phyloP scores from a whole-genome alignment of 1,140 invertebrate species.

The Mercenaria mercenaria region DNA sequence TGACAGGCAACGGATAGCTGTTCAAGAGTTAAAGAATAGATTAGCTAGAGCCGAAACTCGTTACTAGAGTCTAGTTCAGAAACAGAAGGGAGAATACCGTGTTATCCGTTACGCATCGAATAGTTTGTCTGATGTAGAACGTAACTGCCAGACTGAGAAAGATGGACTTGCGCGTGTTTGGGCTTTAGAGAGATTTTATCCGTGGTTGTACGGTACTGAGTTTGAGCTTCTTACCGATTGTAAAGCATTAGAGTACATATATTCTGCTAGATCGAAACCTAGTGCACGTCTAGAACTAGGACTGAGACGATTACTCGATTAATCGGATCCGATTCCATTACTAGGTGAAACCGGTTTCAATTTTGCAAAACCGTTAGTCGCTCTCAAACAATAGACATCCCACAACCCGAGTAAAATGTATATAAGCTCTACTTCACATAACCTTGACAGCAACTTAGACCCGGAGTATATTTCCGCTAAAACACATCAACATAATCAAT shows the following conservation, averaged over 20 bases:
- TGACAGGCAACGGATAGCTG: not conserved
- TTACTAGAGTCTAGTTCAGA: slow-evolving; percentile 61
- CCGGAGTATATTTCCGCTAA: no score
- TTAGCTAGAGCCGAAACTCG: slow-evolving; percentile 59
- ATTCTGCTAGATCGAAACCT: not conserved
- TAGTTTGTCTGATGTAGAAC: slow-evolving; percentile 62
- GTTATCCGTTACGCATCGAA: slow-evolving; percentile 68
- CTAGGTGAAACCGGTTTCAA: no score
- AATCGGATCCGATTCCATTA: no score
- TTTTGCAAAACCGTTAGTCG: no score
- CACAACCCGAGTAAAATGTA: no score
- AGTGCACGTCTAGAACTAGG: no score
- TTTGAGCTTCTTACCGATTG: slow-evolving; percentile 79
- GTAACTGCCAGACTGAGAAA: slow-evolving; percentile 81
- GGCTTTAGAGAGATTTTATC: slow-evolving; percentile 83
- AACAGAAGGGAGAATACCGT: slow-evolving; percentile 26
- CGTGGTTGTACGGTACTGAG: slow-evolving; percentile 83
- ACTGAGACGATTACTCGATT: no score
- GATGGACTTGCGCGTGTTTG: slow-evolving; percentile 84
- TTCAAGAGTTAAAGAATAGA: not conserved
- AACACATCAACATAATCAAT: no score
- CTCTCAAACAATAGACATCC: no score
- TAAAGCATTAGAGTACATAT: slow-evolving; percentile 50
- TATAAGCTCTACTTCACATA: no score
- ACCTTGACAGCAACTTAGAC: no score